phyloP scores from a whole-genome alignment of 2,113 vertebrate species.

The Tichodroma muraria region DNA sequence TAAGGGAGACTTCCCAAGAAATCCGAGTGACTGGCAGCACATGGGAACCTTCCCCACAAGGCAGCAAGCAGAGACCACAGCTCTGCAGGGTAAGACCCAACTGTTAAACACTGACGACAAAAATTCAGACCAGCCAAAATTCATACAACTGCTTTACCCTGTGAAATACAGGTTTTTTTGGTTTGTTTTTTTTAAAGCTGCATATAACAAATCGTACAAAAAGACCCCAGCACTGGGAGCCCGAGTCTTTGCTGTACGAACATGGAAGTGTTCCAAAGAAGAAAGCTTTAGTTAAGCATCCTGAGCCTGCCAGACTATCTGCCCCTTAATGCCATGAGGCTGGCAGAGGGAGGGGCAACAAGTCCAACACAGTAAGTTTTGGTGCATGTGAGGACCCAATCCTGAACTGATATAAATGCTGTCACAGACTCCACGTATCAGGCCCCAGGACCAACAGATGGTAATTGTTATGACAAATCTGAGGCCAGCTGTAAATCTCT shows the following conservation, averaged over 20 bases:
- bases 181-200: not conserved
- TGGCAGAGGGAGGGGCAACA: not conserved
- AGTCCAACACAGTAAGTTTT: not conserved
- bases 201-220: not conserved
- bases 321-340: accelerated
- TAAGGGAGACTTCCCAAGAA: not conserved
- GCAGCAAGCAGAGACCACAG: not conserved
- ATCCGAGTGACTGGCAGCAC: not conserved
- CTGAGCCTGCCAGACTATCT: not conserved
- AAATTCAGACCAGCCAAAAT: not conserved
- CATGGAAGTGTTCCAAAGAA: not conserved
- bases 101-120: not conserved
- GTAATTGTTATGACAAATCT: not conserved
- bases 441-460: not conserved
- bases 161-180: accelerated
- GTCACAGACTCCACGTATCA: not conserved
- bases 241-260: not conserved
- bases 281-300: not conserved
- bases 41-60: not conserved
- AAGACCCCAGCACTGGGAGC: not conserved
- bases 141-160: not conserved
- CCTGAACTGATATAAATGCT: accelerated
- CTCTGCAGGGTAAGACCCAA: not conserved
- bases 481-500: not conserved
- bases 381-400: not conserved